Conservation (phyloP, 2,113 vertebrate genomes). For the Columba janthina region DNA sequence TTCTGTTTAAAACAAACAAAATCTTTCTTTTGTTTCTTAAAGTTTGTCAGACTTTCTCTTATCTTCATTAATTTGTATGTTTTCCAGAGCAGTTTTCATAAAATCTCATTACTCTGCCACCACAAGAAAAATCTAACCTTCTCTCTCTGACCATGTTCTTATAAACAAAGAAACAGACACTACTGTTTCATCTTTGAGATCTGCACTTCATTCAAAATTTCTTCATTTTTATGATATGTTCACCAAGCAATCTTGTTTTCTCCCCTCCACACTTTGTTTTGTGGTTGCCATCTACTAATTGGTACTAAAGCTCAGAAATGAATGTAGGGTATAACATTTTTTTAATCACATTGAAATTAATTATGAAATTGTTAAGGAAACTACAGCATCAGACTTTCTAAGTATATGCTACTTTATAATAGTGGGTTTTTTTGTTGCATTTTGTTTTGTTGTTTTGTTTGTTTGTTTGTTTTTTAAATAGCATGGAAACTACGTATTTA, state of each 20-base stretch:
- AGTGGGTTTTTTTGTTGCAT: not conserved
- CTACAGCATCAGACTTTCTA: not conserved
- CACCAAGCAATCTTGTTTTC: not conserved
- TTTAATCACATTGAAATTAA: not conserved
- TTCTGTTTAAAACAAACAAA: not conserved
- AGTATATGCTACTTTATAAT: not conserved
- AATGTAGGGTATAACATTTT: not conserved
- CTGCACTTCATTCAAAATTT: not conserved
- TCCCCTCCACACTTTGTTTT: rapidly evolving
- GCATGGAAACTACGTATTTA: not conserved
- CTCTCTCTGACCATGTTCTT: not conserved
- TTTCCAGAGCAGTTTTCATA: not conserved
- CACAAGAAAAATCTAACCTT: not conserved
- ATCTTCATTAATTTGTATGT: not conserved
- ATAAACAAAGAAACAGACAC: not conserved
- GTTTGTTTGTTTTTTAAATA: not conserved
- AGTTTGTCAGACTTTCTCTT: not conserved
- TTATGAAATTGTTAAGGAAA: not conserved
- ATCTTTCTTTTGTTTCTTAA: not conserved
- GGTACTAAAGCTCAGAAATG: not conserved
- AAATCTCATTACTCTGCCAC: not conserved
- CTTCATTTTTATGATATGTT: not conserved
- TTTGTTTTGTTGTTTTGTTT: too few species aligned
- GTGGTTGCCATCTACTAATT: not conserved
- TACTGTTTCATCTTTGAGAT: not conserved